Evolutionary conservation across 2,797 vertebrate genomes (phyloP).

Genomic region (Anguilla megastoma): DNA sequence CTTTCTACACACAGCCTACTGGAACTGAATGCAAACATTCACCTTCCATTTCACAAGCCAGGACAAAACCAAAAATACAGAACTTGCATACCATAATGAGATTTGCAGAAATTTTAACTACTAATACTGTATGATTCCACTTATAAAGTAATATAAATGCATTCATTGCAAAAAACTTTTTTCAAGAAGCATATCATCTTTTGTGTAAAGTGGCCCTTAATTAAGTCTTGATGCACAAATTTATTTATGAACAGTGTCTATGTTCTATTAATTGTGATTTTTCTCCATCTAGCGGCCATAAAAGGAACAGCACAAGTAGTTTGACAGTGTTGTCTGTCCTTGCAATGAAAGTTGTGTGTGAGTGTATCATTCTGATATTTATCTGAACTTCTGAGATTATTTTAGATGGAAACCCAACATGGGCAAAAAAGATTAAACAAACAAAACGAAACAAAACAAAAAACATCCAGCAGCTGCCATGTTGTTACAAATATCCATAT

Average conservation of each 20-base stretch:
- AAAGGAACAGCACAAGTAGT: not conserved
- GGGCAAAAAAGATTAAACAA: not conserved
- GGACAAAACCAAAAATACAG: not conserved
- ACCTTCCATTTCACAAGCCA: not conserved
- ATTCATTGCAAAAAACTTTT: not conserved
- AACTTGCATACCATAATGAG: not conserved
- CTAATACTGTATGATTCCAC: not conserved
- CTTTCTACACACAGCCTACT: not conserved
- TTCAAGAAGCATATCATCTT: not conserved
- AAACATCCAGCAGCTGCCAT: not conserved
- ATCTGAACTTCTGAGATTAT: too few species aligned
- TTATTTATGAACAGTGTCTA: not conserved
- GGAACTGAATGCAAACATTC: not conserved
- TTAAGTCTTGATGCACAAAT: not conserved
- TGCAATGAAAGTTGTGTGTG: not conserved
- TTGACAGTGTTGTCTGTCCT: not conserved
- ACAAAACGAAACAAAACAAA: too few species aligned
- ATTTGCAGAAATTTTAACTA: not conserved
- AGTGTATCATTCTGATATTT: not conserved
- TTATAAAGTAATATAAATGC: not conserved
- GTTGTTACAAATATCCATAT: too few species aligned
- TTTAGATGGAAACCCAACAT: too few species aligned
- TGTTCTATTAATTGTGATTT: not conserved
- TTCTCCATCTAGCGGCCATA: slow-evolving; percentile 28
- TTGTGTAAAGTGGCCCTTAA: not conserved